These are phyloP conservation scores for Dioctria linearis DNA, from an alignment of 2,888 invertebrate genomes.

Conservation along the genomic window DNA sequence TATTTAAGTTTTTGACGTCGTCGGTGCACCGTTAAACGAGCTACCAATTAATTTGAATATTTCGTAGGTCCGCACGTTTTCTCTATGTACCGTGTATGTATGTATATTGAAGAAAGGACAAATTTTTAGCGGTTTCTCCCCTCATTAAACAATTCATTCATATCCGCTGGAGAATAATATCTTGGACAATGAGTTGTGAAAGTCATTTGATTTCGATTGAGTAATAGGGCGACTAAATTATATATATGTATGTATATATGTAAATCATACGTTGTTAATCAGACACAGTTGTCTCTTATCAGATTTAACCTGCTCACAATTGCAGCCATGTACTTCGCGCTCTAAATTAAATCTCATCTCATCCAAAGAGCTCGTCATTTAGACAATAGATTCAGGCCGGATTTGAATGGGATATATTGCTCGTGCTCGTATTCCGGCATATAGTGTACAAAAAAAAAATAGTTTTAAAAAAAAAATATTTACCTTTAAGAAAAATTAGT, in stretches of 20 bases:
- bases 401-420: constrained; percentile 31
- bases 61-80: not conserved
- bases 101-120: constrained; percentile 24
- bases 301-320: constrained; percentile 8
- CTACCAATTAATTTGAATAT: not conserved
- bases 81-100: not conserved
- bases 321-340: constrained; percentile 13
- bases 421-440: not conserved
- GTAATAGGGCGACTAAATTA: constrained; percentile 42
- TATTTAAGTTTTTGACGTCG: too few species aligned
- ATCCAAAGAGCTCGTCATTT: constrained; percentile 11
- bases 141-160: constrained; percentile 56
- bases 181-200: constrained; percentile 24
- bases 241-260: constrained; percentile 2
- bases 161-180: constrained; percentile 51
- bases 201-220: constrained; percentile 21
- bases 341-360: constrained; percentile 41
- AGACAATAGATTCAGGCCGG: constrained; percentile 11
- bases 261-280: constrained; percentile 36
- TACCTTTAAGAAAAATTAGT: too few species aligned
- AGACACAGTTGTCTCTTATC: constrained; percentile 14
- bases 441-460: not conserved
- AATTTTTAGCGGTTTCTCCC: constrained; percentile 7
- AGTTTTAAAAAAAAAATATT: not conserved
- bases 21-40: not conserved